A percentile compares a stretch with the other conserved stretches of the same genome.
Evolutionary conservation across 2,797 vertebrate species (phyloP).

Genomic region (Lycodopsis pacificus): DNA sequence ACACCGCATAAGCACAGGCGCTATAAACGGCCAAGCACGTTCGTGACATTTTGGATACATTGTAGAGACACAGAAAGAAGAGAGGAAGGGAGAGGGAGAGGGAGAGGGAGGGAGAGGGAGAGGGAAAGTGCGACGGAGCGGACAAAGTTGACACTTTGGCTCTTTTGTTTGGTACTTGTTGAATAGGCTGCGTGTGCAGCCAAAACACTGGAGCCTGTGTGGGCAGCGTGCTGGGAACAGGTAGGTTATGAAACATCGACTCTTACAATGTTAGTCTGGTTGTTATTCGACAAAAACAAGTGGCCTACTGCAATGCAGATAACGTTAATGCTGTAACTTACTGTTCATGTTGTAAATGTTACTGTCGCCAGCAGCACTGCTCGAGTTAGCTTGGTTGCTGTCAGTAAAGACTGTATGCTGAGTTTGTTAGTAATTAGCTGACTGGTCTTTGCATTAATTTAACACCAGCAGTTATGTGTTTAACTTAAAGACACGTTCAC

Average conservation of each 20-base stretch:
- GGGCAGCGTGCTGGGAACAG: conserved; percentile 48
- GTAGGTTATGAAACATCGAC: conserved; percentile 33
- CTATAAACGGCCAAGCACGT: background rate
- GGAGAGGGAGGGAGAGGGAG: background rate
- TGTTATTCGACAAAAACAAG: background rate
- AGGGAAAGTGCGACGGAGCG: conserved; percentile 16
- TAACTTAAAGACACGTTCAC: background rate
- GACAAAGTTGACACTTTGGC: conserved; percentile 51
- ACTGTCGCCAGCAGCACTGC: background rate
- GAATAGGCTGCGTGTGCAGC: conserved; percentile 44
- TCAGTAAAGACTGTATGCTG: background rate
- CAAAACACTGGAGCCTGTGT: conserved; percentile 38
- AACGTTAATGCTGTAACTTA: background rate
- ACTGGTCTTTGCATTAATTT: background rate
- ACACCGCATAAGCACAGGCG: background rate
- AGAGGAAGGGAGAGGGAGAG: background rate
- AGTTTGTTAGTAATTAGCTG: background rate
- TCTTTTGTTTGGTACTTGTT: conserved; percentile 66
- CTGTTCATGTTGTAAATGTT: background rate
- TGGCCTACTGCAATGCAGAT: background rate
- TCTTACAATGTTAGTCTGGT: background rate
- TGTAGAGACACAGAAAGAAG: background rate
- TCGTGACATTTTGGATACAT: conserved; percentile 29
- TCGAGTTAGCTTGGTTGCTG: background rate
- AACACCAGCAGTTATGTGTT: no score